Evolutionary conservation across 30 jellyfish, hydroid and myxozoan genomes (phyloP), one percentile per base, ranked within the genome.

Genomic region (Cassiopea andromeda): DNA sequence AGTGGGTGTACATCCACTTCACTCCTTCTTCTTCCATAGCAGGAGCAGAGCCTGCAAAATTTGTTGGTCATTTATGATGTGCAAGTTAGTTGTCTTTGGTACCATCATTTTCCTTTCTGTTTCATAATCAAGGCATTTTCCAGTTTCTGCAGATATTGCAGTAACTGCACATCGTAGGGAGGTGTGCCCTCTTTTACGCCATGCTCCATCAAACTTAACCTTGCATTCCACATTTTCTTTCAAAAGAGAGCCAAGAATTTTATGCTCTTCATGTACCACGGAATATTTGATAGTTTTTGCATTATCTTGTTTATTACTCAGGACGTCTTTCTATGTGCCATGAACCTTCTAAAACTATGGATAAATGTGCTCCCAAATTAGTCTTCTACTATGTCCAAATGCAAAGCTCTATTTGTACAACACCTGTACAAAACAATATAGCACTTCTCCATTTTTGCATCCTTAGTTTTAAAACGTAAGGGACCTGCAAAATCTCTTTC

Each of bases 1-100:
- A 85, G 7, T 69, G 0, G 15, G 1, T 44, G 69, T 2, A 85
- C 10, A 73, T 75, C 16, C 87, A 0, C 38, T 59, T 85, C 17
- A 85, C 73, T 1, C 93, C 93, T 59, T 85, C 93, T 67, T 86
- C 60, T 38, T 83, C 92, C 92, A 83, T 83, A 7, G 92, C 69
- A 1, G 92, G 85, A 7, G 87, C 93, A 46, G 93, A 85, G 60
- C 93, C 93, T 5, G 16, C 18, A 75, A 3, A 75, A 75, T 72
- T 73, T 49, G 43, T 1, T 49, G 77, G 59, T 71, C 93, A 85
- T 49, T 5, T 85, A 73, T 85, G 93, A 44, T 47, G 46, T 7
- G 84, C 84, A 19, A 7, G 4, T 85, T 85, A 68, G 12, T 46
- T 27, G 5, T 83, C 83, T 27, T 83, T 83, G 47, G 38, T 64